Conservation (phyloP, 2,797 vertebrate species). For the Karalla daura region DNA sequence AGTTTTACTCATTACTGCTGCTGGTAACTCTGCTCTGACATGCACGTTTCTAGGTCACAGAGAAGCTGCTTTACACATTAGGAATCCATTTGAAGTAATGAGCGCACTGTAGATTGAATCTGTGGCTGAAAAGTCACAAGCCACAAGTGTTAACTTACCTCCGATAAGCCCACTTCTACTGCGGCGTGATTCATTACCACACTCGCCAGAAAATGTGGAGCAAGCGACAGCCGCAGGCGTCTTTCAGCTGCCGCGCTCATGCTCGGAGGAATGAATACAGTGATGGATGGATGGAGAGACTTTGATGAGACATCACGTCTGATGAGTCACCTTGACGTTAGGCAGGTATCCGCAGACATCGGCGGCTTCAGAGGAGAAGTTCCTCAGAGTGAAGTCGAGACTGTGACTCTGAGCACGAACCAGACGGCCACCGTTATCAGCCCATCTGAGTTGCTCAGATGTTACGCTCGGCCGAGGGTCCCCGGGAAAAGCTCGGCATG, state of each 20-base stretch:
- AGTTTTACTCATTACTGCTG: background rate
- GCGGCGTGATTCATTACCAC: background rate
- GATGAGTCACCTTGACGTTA: constrained; percentile 21
- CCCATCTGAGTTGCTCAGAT: no score
- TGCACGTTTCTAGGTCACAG: background rate
- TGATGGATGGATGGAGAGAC: constrained; percentile 1
- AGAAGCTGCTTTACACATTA: no score
- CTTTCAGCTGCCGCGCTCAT: background rate
- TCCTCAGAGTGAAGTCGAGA: constrained; percentile 20
- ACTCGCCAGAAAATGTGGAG: background rate
- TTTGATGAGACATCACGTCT: constrained; percentile 5
- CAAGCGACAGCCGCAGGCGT: background rate
- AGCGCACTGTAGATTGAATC: no score
- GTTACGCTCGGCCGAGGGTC: no score
- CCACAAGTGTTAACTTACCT: no score
- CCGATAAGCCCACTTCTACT: background rate
- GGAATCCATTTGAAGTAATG: no score
- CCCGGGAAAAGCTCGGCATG: no score
- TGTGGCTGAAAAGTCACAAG: no score
- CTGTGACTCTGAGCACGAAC: constrained; percentile 6
- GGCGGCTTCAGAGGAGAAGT: constrained; percentile 2
- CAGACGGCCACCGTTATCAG: background rate
- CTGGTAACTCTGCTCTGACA: background rate
- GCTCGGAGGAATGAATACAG: background rate
- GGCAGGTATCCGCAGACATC: constrained; percentile 10